Evolutionary conservation across 2,113 vertebrate species (phyloP), one percentile per base, ranked within the genome.

Genomic region (Hippolais icterina): DNA sequence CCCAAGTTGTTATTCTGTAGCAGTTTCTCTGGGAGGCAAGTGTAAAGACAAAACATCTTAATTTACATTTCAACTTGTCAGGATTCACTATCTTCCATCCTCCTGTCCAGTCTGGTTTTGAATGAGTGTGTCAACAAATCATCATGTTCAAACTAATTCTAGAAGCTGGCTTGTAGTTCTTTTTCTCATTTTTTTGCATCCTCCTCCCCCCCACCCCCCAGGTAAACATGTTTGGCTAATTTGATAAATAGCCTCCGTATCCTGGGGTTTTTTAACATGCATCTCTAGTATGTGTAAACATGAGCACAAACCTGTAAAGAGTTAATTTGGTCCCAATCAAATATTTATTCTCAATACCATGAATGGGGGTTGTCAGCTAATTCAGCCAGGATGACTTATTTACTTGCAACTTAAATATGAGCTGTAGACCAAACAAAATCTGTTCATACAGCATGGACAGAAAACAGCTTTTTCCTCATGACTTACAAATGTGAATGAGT

Each of bases 371-470:
- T 95, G 65, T 94, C 70, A 92, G 88, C 71, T 94, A 92, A 93
- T 97, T 90, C 80, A 96, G 83, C 39, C 64, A 87, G 74, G 35
- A 94, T 94, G 69, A 87, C 90, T 95, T 96, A 95, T 95, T 96
- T 96, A 79, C 81, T 94, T 96, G 88, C 57, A 95, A 84, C 82
- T 95, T 87, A 92, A 94, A 77, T 92, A 80, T 49, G 80, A 96
- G 93, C 83, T 97, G 81, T 87, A 96, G 93, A 95, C 92, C 91
- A 96, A 96, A 97, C 95, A 94, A 94, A 96, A 95, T 93, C 93
- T 97, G 94, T 96, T 96, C 96, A 37, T 93, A 28, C 76, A 68
- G 63, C 81, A 90, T 49, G 88, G 90, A 83, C 76, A 89, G 87
- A 83, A 95, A 91, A 78, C 83, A 86, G 89, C 87, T 95, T 96